Conservation (phyloP, 2,888 invertebrate genomes). For the Emmelina monodactyla region DNA sequence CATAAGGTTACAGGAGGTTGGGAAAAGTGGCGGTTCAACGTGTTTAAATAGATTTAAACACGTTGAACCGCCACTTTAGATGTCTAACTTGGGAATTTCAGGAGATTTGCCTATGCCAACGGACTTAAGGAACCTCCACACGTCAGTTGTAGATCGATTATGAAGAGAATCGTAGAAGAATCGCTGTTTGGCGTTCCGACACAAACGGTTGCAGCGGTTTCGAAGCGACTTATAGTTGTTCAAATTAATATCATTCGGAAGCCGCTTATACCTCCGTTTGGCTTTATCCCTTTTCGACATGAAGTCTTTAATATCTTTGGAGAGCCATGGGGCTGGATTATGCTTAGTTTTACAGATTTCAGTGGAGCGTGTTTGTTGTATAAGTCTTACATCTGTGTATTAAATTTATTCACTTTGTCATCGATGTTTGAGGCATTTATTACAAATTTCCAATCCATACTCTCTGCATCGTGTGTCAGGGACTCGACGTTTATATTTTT, state of each 20-base stretch:
- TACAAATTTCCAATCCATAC: neutral
- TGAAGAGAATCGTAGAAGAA: neutral
- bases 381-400: too few relatives aligned
- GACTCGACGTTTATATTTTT: neutral
- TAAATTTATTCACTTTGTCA: too few relatives aligned
- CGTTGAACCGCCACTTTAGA: too few relatives aligned
- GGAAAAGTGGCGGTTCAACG: too few relatives aligned
- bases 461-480: neutral
- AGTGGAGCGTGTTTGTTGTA: too few relatives aligned
- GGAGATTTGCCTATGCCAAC: too few relatives aligned
- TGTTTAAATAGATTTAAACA: too few relatives aligned
- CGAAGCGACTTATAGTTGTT: neutral
- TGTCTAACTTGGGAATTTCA: too few relatives aligned
- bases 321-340: neutral
- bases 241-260: neutral
- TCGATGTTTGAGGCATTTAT: too few relatives aligned
- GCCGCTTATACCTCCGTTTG: neutral
- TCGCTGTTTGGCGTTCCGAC: neutral
- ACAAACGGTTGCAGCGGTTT: neutral
- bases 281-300: neutral
- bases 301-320: neutral
- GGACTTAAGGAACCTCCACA: too few relatives aligned
- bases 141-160: too few relatives aligned
- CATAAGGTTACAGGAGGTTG: too few relatives aligned
- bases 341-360: conserved; percentile 1